Evolutionary conservation across 2,888 invertebrate genomes (phyloP).

Genomic region (Acanthoscelides obtectus): DNA sequence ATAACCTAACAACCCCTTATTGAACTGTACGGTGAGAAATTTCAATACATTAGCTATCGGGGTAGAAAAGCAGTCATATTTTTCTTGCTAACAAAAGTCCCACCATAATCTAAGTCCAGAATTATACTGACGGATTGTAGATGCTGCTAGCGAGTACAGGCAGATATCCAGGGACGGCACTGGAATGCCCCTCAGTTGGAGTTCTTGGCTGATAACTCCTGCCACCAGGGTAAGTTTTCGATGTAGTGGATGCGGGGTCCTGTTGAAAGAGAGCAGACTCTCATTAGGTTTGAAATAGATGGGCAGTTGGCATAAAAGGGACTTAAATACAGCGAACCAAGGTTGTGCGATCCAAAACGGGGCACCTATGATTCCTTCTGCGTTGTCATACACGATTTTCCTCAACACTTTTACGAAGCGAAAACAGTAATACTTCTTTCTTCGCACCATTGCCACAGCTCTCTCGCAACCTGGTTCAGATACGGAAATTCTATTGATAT

Average conservation of each 20-base stretch:
- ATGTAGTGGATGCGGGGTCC: slow-evolving; percentile 25
- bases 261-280: slow-evolving; percentile 21
- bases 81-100: slow-evolving; percentile 16
- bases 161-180: slow-evolving; percentile 15
- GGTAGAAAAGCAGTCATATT: not conserved
- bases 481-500: not conserved
- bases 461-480: not conserved
- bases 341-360: slow-evolving; percentile 9
- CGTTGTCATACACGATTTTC: slow-evolving; percentile 1
- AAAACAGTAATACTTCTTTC: not conserved
- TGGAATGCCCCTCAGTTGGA: slow-evolving; percentile 16
- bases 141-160: slow-evolving; percentile 21
- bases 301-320: not conserved
- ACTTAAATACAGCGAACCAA: slow-evolving; percentile 8
- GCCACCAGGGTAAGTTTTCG: slow-evolving; percentile 30
- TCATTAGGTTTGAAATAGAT: slow-evolving; percentile 5
- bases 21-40: not conserved
- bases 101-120: slow-evolving; percentile 25
- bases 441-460: slow-evolving; percentile 6
- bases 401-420: slow-evolving; percentile 1
- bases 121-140: slow-evolving; percentile 26
- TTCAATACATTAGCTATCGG: not conserved
- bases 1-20: not conserved
- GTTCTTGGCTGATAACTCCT: slow-evolving; percentile 28
- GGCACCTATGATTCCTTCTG: slow-evolving; percentile 3